Evolutionary conservation across 2,888 invertebrate species (phyloP).

Genomic region (Pyralis farinalis): DNA sequence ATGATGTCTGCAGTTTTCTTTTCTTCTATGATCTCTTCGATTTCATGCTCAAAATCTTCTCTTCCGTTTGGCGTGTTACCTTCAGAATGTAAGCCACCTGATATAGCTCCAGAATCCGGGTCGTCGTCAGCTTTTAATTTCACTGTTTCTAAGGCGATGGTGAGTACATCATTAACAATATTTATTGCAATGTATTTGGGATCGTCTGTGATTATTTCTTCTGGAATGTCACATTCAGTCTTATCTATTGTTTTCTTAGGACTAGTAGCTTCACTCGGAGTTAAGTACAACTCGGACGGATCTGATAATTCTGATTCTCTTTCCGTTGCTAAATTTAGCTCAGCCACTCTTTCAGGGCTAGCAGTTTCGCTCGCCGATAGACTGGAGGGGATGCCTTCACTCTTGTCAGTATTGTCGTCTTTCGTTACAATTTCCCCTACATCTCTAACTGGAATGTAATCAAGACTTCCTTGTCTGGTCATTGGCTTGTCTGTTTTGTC

Average conservation of each 20-base stretch:
- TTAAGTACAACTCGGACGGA: slow-evolving; percentile 85
- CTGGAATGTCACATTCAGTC: slow-evolving; percentile 50
- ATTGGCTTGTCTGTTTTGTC: slow-evolving; percentile 58
- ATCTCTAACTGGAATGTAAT: slow-evolving; percentile 75
- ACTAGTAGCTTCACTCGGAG: slow-evolving; percentile 83
- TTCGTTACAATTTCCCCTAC: slow-evolving; percentile 61
- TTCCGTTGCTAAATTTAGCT: slow-evolving; percentile 60
- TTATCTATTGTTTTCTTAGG: slow-evolving; percentile 69
- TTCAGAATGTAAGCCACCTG: slow-evolving; percentile 66
- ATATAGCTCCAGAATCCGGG: slow-evolving; percentile 72
- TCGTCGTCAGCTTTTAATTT: slow-evolving; percentile 67
- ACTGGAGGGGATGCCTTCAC: slow-evolving; percentile 74
- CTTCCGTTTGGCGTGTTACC: slow-evolving; percentile 71
- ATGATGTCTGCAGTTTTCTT: slow-evolving; percentile 54
- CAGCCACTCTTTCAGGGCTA: slow-evolving; percentile 67
- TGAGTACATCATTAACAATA: slow-evolving; percentile 74
- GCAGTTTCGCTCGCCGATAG: slow-evolving; percentile 71
- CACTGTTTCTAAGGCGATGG: slow-evolving; percentile 67
- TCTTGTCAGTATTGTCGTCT: slow-evolving; percentile 71
- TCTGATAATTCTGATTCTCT: slow-evolving; percentile 84
- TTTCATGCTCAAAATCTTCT: slow-evolving; percentile 68
- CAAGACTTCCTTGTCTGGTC: slow-evolving; percentile 67
- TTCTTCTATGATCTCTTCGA: slow-evolving; percentile 59
- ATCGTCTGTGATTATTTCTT: slow-evolving; percentile 49
- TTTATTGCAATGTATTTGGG: slow-evolving; percentile 67